Conservation (phyloP, 2,113 vertebrate genomes). For the Psophia crepitans region DNA sequence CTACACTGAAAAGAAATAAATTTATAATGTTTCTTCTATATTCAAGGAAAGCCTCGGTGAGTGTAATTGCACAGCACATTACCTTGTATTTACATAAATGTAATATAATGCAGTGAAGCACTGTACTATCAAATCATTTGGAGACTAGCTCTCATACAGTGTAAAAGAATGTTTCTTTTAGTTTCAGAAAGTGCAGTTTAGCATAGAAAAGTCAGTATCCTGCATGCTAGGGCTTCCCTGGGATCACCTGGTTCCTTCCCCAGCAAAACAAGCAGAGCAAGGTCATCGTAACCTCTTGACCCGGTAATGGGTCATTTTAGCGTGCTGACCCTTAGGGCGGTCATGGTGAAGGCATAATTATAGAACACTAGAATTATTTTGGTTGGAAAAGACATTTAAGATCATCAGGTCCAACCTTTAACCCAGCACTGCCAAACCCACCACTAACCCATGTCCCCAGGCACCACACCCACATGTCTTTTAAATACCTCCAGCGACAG, state of each 20-base stretch:
- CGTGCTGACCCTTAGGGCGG: background rate
- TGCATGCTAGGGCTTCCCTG: background rate
- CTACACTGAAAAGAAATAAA: background rate
- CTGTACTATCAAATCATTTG: background rate
- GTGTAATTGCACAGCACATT: background rate
- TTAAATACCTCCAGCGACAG: too few species aligned
- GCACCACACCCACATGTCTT: too few species aligned
- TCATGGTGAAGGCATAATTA: background rate
- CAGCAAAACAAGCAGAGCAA: background rate
- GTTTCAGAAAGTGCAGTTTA: background rate
- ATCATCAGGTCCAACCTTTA: background rate
- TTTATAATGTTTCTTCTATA: background rate
- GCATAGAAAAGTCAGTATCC: background rate
- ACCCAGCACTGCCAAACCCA: background rate
- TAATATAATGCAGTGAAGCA: background rate
- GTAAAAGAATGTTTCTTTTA: background rate
- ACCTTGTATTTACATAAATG: background rate
- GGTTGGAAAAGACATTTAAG: background rate
- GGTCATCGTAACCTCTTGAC: background rate
- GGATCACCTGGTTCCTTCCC: background rate
- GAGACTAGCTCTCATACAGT: background rate
- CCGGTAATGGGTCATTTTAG: accelerated
- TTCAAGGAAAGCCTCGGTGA: background rate
- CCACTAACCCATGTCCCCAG: too few species aligned
- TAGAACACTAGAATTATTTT: background rate